Conservation (phyloP, 2,888 invertebrate genomes). For the Neoscelio sp. region DNA sequence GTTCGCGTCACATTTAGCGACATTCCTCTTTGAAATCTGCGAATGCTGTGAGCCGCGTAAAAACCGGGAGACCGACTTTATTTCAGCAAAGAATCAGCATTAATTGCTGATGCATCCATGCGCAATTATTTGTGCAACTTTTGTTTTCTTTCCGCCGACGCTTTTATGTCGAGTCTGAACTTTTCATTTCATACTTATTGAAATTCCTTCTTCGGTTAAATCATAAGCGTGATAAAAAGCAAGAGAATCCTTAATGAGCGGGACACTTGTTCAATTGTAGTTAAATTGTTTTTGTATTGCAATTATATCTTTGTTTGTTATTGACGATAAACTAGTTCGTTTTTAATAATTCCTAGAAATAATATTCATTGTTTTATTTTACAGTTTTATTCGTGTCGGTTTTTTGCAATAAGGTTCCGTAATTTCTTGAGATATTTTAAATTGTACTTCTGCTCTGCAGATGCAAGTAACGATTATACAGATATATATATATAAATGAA, state of each 20-base stretch:
- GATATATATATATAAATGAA: too few relatives aligned
- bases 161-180: background rate
- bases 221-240: slow-evolving; percentile 33
- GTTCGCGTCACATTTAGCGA: slow-evolving; percentile 56
- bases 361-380: too few relatives aligned
- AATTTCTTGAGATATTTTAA: too few relatives aligned
- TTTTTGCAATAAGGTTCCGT: background rate
- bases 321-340: background rate
- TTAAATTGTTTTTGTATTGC: background rate
- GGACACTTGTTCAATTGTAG: slow-evolving; percentile 33
- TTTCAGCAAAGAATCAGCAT: slow-evolving; percentile 36
- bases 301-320: slow-evolving; percentile 5
- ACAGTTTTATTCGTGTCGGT: background rate
- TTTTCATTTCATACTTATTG: slow-evolving; percentile 39
- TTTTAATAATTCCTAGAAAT: background rate
- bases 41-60: slow-evolving; percentile 5
- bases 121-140: slow-evolving; percentile 46
- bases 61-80: slow-evolving; percentile 31
- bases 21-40: slow-evolving; percentile 40
- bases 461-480: too few relatives aligned
- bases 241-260: background rate
- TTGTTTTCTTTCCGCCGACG: slow-evolving; percentile 31
- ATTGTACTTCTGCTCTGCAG: too few relatives aligned
- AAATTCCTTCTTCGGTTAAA: slow-evolving; percentile 31
- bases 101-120: slow-evolving; percentile 26